Conservation (phyloP, 2,888 invertebrate genomes). For the Slavum lentiscoides region DNA sequence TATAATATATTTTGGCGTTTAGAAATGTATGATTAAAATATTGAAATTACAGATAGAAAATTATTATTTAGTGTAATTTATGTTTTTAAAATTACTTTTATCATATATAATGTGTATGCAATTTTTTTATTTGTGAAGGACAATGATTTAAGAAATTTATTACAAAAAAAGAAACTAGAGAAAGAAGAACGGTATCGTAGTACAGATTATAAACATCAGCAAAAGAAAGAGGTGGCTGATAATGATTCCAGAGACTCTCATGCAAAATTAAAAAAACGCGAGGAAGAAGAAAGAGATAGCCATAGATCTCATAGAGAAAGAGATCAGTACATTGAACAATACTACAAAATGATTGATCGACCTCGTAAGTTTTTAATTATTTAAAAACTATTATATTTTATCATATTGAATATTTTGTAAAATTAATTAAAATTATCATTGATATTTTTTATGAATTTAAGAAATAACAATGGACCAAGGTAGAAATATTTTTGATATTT, state of each 20-base stretch:
- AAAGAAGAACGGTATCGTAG: slow-evolving; percentile 47
- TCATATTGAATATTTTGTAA: not conserved
- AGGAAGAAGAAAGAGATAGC: slow-evolving; percentile 40
- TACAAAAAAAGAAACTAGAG: slow-evolving; percentile 50
- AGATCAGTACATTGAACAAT: slow-evolving; percentile 50
- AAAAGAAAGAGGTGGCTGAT: slow-evolving; percentile 14
- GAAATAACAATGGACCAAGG: slow-evolving; percentile 40
- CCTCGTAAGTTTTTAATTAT: slow-evolving; percentile 30
- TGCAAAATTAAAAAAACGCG: slow-evolving; percentile 32
- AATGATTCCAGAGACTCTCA: slow-evolving; percentile 34
- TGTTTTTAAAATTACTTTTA: not conserved
- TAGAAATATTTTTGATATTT: slow-evolving; percentile 18
- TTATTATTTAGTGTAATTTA: no score
- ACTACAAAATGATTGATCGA: slow-evolving; percentile 44
- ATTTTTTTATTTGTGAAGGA: slow-evolving; percentile 32
- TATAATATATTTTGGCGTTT: no score
- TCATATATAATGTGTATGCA: not conserved
- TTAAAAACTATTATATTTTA: not conserved
- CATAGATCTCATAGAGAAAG: slow-evolving; percentile 40
- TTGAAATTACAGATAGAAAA: no score
- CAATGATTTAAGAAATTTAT: slow-evolving; percentile 50
- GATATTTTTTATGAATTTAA: slow-evolving; percentile 17
- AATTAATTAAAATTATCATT: not conserved
- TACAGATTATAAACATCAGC: slow-evolving; percentile 39
- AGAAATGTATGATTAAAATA: no score